Evolutionary conservation across 2,888 invertebrate species (phyloP), one percentile per base, ranked within the genome.

Genomic region (Chesias legatella): DNA sequence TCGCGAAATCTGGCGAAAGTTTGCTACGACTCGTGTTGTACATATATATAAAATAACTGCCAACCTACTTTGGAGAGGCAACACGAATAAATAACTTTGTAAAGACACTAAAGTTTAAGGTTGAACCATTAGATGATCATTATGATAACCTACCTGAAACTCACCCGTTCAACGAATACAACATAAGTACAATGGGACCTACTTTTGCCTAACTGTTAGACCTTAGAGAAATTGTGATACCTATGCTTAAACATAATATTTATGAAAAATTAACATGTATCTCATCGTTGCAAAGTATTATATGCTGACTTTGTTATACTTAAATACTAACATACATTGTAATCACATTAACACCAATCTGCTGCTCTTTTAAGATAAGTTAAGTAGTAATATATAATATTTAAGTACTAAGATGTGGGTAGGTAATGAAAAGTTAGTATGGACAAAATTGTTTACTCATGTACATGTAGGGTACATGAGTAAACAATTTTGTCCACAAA

Each of bases 141-240:
- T 4, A 28, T 7, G 11, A 20, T 29, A 21, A 30, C 10, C n/a
- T 29, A 30, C 30, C 30, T 33, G 27, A 17, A 20, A 32, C 36
- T 40, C 45, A 65, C 56, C 56, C 56, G 43, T 59, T 69, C 61
- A 65, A 56, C 64, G 59, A 62, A 58, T 64, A 63, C 62, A 58
- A 63, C 61, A 59, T 61, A 69, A 58, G 61, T 62, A 74, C 71
- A 67, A 73, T 69, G 77, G 77, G 77, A 78, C 77, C 77, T 70
- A 76, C 73, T 67, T 68, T 62, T 77, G 76, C 77, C 77, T 77
- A 67, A 68, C 69, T 69, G 70, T 66, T 71, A 75, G 70, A 68
- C 60, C 64, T 71, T 63, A 60, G 57, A 66, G 52, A 51, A 68
- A 67, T 67, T 66, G 63, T 67, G 65, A 67, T 67, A n/a, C n/a